Percentiles rank a stretch among this genome's conserved stretches.
These are phyloP conservation scores for Galaxea fascicularis DNA, from an alignment of 92 coral and sea anemone genomes.

Conservation along the genomic window DNA sequence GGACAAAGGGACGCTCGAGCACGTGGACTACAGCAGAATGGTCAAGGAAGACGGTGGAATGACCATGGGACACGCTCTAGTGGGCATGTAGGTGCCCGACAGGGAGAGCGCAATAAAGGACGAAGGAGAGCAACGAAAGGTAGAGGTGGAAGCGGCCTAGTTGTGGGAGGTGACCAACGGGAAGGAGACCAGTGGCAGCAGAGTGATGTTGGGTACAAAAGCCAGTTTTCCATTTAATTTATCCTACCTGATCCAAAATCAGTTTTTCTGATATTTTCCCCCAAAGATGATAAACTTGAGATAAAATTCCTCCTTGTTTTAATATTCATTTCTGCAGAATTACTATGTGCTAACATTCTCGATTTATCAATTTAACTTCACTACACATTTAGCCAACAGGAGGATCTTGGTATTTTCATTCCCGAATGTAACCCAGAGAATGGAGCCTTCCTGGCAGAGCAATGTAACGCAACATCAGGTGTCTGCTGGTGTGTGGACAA, in stretches of 20 bases:
- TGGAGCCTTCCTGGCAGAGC: conserved; percentile 31
- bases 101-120: background rate
- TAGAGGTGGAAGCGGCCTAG: background rate
- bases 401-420: conserved; percentile 21
- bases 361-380: background rate
- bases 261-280: no score
- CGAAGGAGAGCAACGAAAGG: background rate
- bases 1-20: background rate
- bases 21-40: background rate
- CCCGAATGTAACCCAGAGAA: conserved; percentile 31
- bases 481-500: conserved; percentile 52
- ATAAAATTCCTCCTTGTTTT: no score
- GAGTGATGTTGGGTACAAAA: no score
- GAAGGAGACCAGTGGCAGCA: background rate
- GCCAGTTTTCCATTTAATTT: no score
- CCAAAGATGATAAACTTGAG: no score
- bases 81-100: background rate
- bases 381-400: background rate
- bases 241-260: no score
- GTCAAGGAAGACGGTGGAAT: no score
- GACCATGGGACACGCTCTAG: no score
- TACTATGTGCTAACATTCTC: background rate
- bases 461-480: conserved; percentile 39
- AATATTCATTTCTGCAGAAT: no score
- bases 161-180: background rate